Conservation (phyloP, 2,113 vertebrate genomes). For the Cyprinodon variegatus region DNA sequence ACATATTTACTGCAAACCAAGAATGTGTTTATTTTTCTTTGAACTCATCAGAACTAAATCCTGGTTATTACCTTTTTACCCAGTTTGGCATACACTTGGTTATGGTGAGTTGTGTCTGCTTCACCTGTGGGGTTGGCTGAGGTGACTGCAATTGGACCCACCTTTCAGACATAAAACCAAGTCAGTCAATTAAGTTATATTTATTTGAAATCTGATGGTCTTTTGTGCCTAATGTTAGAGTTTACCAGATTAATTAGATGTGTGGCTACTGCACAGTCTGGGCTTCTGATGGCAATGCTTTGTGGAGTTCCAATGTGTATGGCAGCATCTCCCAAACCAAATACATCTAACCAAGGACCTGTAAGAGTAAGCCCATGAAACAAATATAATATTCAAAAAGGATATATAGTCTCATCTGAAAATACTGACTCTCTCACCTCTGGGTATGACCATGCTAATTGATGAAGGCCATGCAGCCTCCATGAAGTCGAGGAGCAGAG, state of each 20-base stretch:
- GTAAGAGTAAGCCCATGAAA: constrained; percentile 24
- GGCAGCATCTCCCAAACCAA: constrained; percentile 78
- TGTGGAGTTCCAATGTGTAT: constrained; percentile 87
- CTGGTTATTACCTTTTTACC: constrained; percentile 82
- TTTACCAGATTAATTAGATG: constrained; percentile 83
- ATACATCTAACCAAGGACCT: too few relatives aligned
- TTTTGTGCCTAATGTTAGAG: too few relatives aligned
- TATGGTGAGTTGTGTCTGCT: constrained; percentile 92
- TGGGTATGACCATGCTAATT: constrained; percentile 88
- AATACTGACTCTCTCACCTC: constrained; percentile 76
- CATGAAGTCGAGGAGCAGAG: constrained; percentile 91
- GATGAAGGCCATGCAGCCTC: constrained; percentile 91
- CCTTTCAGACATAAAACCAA: neutral
- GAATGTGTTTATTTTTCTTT: too few relatives aligned
- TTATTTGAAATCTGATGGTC: too few relatives aligned
- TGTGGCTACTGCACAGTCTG: constrained; percentile 87
- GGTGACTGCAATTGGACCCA: constrained; percentile 72
- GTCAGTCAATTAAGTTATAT: too few relatives aligned
- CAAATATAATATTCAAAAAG: neutral
- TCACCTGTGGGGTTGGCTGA: constrained; percentile 92
- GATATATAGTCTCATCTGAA: neutral
- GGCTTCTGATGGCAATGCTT: constrained; percentile 88
- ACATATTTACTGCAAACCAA: neutral
- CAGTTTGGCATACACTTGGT: constrained; percentile 90
- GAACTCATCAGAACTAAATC: neutral